Base-by-base conservation (phyloP, 1,140 invertebrate species). In the Semibalanus balanoides region DNA sequence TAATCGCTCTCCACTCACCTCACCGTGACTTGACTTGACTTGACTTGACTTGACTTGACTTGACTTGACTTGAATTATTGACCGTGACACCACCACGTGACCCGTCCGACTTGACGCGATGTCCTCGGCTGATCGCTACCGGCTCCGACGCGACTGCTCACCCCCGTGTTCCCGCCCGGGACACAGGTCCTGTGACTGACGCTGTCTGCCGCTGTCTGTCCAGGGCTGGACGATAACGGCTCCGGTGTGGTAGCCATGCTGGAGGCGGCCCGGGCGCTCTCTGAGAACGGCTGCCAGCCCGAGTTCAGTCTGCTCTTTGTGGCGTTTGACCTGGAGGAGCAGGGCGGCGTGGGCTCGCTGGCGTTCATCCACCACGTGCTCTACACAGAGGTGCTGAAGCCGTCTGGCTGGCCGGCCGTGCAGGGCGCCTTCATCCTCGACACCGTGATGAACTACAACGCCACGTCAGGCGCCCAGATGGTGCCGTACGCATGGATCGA, bases 341-440 rank as follows among this genome's bases (percentile, higher is more conserved):
- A 73, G 79, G 83, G 83, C 28, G 79, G 80, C 30, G 81, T 84
- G 76, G 85, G 84, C 0, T 84, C 84, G 19, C 77, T 82, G 43
- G 82, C 81, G 35, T 85, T 85, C 77, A 83, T 85, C 14, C 83
- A 84, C 75, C 82, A 85, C 74, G 85, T 82, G 75, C 78, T 85
- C 79, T 79, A 14, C 74, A 79, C 30, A 76, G 79, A 76, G 40
- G 77, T 76, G 30, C 76, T 80, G 30, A 78, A 76, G n/a, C 73
- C 76, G 74, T 79, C 76, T 29, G 77, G 78, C 74, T 79, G 76
- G 64, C 75, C 72, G 40, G 80, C 28, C 77, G 78, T 83, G 29
- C 79, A 82, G 79, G 85, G 85, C 29, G 85, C 85, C 0, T 85
- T 83, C 76, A 83, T 86, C 40, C 76, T 85, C 76, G 85, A 86